phyloP scores from a whole-genome alignment of 1,140 invertebrate genomes.

The Lucilia sericata region DNA sequence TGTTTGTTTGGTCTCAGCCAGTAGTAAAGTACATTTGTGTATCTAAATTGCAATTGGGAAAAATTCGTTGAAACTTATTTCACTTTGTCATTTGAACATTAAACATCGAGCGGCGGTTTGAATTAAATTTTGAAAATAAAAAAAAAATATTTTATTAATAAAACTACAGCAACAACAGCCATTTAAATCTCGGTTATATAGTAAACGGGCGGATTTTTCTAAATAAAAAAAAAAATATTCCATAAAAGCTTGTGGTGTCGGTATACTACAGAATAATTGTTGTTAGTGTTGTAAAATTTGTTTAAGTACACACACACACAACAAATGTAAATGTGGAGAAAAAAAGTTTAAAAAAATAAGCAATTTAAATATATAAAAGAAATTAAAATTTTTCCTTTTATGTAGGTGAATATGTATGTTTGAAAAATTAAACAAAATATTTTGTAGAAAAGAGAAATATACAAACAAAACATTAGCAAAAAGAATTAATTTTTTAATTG shows the following conservation, averaged over 20 bases:
- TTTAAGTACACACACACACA: neutral
- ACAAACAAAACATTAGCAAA: no score
- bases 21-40: neutral
- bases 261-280: neutral
- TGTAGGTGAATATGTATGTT: no score
- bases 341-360: neutral
- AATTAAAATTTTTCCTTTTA: no score
- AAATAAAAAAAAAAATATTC: neutral
- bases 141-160: neutral
- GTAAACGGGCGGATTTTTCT: conserved; percentile 19
- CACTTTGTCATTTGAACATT: conserved; percentile 41
- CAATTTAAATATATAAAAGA: neutral
- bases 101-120: conserved; percentile 24
- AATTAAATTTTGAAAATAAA: neutral
- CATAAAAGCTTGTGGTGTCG: neutral
- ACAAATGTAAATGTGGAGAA: neutral
- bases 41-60: conserved; percentile 36
- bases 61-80: conserved; percentile 26
- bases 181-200: neutral
- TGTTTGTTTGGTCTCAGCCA: no score
- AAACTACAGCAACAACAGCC: conserved; percentile 10
- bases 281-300: neutral
- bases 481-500: no score
- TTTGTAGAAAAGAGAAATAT: no score
- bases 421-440: no score